A percentile compares a stretch with the other conserved stretches of the same genome.
Evolutionary conservation across 2,888 invertebrate species (phyloP).

Genomic region (Philonicus albiceps): DNA sequence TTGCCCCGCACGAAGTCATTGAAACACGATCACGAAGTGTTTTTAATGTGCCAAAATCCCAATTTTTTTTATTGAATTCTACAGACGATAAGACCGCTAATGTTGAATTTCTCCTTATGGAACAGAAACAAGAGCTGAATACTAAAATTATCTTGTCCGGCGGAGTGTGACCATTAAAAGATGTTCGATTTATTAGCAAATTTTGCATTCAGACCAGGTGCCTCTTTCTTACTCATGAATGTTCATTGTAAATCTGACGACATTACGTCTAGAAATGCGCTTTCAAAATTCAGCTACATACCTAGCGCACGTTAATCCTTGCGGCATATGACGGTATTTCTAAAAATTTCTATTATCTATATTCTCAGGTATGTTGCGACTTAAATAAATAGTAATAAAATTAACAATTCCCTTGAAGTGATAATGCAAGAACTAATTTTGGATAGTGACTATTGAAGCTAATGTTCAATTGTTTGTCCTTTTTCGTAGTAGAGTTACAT

Average conservation of each 20-base stretch:
- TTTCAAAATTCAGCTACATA: conserved; percentile 7
- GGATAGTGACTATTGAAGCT: not conserved
- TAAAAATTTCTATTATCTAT: not conserved
- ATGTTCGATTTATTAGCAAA: not conserved
- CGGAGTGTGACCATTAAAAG: not conserved
- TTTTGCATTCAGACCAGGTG: not conserved
- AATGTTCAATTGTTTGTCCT: not conserved
- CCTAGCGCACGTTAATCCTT: not conserved
- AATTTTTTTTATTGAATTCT: conserved; percentile 4
- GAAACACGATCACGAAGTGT: not conserved
- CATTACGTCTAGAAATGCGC: conserved; percentile 2
- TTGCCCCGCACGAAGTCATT: not conserved
- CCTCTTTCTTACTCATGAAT: not conserved
- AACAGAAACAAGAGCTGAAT: not conserved
- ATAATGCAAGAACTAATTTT: not conserved
- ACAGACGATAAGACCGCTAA: conserved; percentile 3
- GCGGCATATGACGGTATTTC: not conserved
- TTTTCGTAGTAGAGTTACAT: not conserved
- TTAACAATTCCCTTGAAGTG: not conserved
- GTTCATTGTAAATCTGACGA: not conserved
- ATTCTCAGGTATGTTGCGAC: not conserved
- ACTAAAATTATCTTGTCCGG: not conserved
- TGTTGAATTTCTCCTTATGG: conserved; percentile 22
- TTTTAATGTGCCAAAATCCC: conserved; percentile 31
- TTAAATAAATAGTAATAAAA: not conserved